Evolutionary conservation across 1,140 invertebrate genomes (phyloP).

Genomic region (Saccostrea glomerata): DNA sequence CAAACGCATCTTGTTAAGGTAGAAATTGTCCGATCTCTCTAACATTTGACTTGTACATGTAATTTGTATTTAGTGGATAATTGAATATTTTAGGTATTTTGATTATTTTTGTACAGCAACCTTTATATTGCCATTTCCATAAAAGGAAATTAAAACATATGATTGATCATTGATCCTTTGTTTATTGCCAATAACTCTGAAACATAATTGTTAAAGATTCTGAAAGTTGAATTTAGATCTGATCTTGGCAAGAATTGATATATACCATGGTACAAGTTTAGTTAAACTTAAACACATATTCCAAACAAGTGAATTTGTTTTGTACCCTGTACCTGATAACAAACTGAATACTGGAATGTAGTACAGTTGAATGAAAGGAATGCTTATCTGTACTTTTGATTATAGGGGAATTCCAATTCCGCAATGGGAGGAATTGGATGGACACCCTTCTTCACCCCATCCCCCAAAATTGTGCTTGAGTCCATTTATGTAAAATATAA

Average conservation of each 20-base stretch:
- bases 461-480: no score
- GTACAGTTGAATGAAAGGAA: background rate
- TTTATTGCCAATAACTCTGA: background rate
- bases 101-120: background rate
- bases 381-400: background rate
- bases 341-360: constrained; percentile 3
- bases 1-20: no score
- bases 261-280: background rate
- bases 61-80: no score
- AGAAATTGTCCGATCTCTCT: no score
- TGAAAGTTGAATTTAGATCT: background rate
- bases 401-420: no score
- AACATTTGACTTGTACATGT: no score
- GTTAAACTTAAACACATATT: background rate
- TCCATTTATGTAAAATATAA: no score
- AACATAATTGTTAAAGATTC: background rate
- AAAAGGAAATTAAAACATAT: background rate
- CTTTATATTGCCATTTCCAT: background rate
- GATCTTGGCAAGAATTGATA: background rate
- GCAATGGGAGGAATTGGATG: no score
- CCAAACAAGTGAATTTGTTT: background rate
- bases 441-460: no score
- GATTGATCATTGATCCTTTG: background rate
- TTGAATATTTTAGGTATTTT: no score
- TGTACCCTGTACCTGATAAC: constrained; percentile 5